phyloP scores from a whole-genome alignment of 1,140 invertebrate species.

The Eumaeus atala region DNA sequence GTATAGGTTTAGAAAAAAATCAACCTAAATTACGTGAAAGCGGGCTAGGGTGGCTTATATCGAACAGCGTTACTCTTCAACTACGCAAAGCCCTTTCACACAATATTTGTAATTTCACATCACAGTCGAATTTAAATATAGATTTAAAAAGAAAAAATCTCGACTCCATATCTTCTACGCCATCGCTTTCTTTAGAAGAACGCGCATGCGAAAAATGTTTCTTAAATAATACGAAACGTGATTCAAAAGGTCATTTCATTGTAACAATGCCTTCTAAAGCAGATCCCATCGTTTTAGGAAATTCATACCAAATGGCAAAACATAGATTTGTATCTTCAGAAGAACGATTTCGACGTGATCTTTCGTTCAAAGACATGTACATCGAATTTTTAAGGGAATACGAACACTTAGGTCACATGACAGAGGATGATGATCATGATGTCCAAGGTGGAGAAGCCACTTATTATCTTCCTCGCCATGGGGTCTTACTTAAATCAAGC shows the following conservation, averaged over 20 bases:
- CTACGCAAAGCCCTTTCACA: not conserved
- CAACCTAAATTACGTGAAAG: slow-evolving; percentile 20
- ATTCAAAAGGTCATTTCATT: slow-evolving; percentile 14
- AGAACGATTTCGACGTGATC: not conserved
- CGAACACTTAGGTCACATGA: not conserved
- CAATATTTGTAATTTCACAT: slow-evolving; percentile 18
- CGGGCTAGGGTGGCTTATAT: slow-evolving; percentile 28
- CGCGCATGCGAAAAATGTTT: slow-evolving; percentile 29
- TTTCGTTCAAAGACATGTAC: not conserved
- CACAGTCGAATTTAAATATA: not conserved
- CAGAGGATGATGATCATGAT: not conserved
- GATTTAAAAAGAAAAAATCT: slow-evolving; percentile 18
- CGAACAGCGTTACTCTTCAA: slow-evolving; percentile 20
- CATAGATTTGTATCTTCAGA: not conserved
- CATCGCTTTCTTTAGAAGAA: slow-evolving; percentile 19
- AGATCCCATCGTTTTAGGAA: not conserved
- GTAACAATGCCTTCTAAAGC: not conserved
- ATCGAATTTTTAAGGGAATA: not conserved
- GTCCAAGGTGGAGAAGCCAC: not conserved
- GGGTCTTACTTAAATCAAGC: not conserved
- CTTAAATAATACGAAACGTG: slow-evolving; percentile 22
- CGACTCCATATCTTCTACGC: slow-evolving; percentile 11
- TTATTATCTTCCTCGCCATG: not conserved
- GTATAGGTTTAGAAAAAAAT: slow-evolving; percentile 21
- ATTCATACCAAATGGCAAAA: not conserved